Evolutionary conservation across 2,888 invertebrate species (phyloP), one percentile per base, ranked within the genome.

Genomic region (Trichacis sp.): DNA sequence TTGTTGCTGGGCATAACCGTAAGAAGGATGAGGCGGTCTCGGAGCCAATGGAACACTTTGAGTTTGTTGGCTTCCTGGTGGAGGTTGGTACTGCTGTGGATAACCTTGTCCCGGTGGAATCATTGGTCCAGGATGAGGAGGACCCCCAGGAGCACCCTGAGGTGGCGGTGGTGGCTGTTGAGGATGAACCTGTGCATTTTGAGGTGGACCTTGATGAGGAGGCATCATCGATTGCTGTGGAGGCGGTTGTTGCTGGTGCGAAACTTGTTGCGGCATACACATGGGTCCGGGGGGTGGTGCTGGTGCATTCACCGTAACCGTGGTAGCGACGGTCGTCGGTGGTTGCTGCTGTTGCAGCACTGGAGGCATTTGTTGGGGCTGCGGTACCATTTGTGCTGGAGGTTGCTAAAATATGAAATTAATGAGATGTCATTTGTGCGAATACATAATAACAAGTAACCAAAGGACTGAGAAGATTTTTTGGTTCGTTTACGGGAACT

Each of bases 41-140:
- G 88, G 87, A 11, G 88, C 87, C 42, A 88, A 74, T 0, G 87
- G 87, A 14, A 87, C 87, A 36, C 86, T 86, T 68, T 87, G 88
- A 8, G 84, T 72, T 40, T 79, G 82, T 9, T 86, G 85, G 49
- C 79, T 80, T 8, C 79, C 79, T 11, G 79, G 77, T 0, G 84
- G 76, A 2, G 33, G 33, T 46, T 82, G 82, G 68, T 86, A 86
- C 51, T 85, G 86, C 12, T 82, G 83, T 1, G 77, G 73, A 30
- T 84, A 84, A 15, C 84, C 84, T 63, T 86, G 86, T 6, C 83
- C 80, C 1, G 79, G 74, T 1, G 83, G 77, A 45, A 82, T 79
- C 77, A 83, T 82, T 2, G 81, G 75, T 5, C 77, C 75, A 2
- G 76, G 70, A 51, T 78, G 80, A 3, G 77, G 74, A 1, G 68